Evolutionary conservation across 2,113 vertebrate species (phyloP).

Genomic region (Tylochromis polylepis): DNA sequence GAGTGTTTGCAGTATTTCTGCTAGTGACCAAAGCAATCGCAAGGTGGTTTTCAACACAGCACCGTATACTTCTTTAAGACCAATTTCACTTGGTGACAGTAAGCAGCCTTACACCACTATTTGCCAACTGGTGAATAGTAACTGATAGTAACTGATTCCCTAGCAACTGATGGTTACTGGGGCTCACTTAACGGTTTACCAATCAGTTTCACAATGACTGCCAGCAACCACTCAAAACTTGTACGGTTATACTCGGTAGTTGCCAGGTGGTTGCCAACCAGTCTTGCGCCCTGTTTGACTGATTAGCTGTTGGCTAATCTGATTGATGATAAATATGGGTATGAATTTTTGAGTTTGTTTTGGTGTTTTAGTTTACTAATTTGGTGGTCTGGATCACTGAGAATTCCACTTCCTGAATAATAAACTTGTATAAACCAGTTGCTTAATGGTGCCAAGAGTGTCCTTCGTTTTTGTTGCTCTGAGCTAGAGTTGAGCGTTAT

Average conservation of each 20-base stretch:
- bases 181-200: background rate
- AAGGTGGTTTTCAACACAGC: too few species aligned
- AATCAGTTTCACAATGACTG: background rate
- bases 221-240: too few species aligned
- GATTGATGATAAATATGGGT: background rate
- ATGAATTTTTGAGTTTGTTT: background rate
- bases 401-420: background rate
- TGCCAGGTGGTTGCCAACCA: background rate
- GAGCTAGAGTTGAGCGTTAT: background rate
- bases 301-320: background rate
- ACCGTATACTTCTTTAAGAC: too few species aligned
- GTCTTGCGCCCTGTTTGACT: background rate
- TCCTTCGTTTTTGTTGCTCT: background rate
- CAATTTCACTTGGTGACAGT: too few species aligned
- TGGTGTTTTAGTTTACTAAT: background rate
- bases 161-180: too few species aligned
- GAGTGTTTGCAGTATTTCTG: too few species aligned
- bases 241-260: background rate
- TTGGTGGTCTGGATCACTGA: background rate
- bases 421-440: background rate
- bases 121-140: too few species aligned
- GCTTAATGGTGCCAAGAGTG: too few species aligned
- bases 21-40: too few species aligned
- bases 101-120: too few species aligned
- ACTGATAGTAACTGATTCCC: too few species aligned